A percentile compares a stretch with the other conserved stretches of the same genome.
Conservation (phyloP, 2,888 invertebrate genomes). For the Trachelus stipa region DNA sequence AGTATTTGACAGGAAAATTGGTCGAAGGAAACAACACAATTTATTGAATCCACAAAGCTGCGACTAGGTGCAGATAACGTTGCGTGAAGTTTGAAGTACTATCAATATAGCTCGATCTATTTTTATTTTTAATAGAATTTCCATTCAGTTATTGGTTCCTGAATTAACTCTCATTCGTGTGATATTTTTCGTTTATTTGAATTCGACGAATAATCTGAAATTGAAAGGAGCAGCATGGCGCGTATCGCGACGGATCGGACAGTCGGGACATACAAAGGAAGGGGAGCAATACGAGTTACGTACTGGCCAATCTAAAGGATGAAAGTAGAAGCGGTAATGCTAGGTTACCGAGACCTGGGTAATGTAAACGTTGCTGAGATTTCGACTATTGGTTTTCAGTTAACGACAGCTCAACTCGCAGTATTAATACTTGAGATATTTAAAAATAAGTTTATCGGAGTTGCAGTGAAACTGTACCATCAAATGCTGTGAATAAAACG, state of each 20-base stretch:
- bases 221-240: neutral
- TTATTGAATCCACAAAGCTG: too few relatives aligned
- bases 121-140: too few relatives aligned
- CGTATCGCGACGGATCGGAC: conserved; percentile 1
- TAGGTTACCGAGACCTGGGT: neutral
- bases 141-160: too few relatives aligned
- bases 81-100: too few relatives aligned
- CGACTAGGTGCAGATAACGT: too few relatives aligned
- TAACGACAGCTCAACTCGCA: conserved; percentile 18
- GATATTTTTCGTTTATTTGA: too few relatives aligned
- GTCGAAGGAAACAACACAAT: too few relatives aligned
- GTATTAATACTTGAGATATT: conserved; percentile 21
- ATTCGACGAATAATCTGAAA: too few relatives aligned
- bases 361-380: neutral
- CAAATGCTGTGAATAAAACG: neutral
- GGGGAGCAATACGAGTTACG: neutral
- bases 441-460: conserved; percentile 10
- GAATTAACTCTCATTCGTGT: too few relatives aligned
- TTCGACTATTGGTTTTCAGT: conserved; percentile 4
- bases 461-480: neutral
- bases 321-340: neutral
- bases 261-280: conserved; percentile 19
- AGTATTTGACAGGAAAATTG: too few relatives aligned
- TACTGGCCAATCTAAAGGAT: neutral
- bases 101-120: too few relatives aligned